Evolutionary conservation across 2,113 vertebrate genomes (phyloP), one percentile per base, ranked within the genome.

Genomic region (Ophiodon elongatus): DNA sequence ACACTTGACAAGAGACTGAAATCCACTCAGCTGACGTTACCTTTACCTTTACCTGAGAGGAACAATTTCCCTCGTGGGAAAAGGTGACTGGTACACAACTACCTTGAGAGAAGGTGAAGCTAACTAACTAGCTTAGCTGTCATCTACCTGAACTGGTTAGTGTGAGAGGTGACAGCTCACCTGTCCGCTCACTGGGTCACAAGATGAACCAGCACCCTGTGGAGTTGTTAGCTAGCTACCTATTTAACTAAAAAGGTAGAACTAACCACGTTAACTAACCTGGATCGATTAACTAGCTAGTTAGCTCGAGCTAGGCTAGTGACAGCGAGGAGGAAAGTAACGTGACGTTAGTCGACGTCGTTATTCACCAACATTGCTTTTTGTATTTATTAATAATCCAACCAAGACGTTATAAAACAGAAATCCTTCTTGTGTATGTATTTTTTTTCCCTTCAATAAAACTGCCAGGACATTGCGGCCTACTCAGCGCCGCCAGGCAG

Each of bases 391-490:
- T 50, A 4, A 11, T 1, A 78, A 14, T 4, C 1, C 6, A 13
- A 0, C 7, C 17, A 2, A 15, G 7, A 10, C 5, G 10, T 5
- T 23, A 25, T 35, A 4, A 64, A 2, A n/a, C 2, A 29, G n/a
- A 33, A 27, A 27, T 6, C 11, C 11, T 15, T 13, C 25, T 50
- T 50, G 0, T 50, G 8, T 8, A 4, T 27, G 0, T 6, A 2
- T 21, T 57, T 37, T 37, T 8, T 1, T 62, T 8, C 0, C 0
- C 14, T 8, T 14, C 2, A 50, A 4, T 4, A 39, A 25, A 57
- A 8, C 57, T 50, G 47, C 13, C 25, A 31, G 8, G 6, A n/a
- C 2, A 5, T 0, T 21, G 74, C 41, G 92, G 91, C 93, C 92
- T 92, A 86, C 66, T n/a, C 88, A 84, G 59, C 68, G 57, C 13